A percentile compares a stretch with the other conserved stretches of the same genome.
Evolutionary conservation across 2,888 invertebrate genomes (phyloP).

Genomic region (Sinhomidia bicolor): DNA sequence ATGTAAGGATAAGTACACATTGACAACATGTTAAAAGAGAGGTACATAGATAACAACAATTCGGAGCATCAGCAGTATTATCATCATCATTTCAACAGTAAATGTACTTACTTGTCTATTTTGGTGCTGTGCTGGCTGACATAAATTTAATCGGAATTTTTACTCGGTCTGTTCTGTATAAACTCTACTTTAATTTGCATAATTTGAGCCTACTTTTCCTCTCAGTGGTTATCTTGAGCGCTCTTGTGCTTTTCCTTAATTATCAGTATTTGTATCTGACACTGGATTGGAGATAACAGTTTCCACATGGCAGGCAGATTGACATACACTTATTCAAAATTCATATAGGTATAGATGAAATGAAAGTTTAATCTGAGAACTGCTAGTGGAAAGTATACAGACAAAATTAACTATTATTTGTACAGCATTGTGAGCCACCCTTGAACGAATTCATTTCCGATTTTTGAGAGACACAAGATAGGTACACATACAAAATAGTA

Average conservation of each 20-base stretch:
- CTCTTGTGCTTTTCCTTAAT: background rate
- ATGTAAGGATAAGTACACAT: conserved; percentile 36
- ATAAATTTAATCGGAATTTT: conserved; percentile 41
- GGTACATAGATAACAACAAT: background rate
- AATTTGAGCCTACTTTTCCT: conserved; percentile 14
- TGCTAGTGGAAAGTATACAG: background rate
- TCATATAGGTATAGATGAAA: background rate
- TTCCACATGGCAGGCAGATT: conserved; percentile 15
- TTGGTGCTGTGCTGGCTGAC: conserved; percentile 7
- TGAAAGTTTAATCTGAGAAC: background rate
- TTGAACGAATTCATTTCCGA: conserved; percentile 73
- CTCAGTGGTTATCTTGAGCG: conserved; percentile 18
- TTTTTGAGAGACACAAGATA: conserved; percentile 58
- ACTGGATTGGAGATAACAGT: conserved; percentile 49
- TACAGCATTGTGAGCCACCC: conserved; percentile 39
- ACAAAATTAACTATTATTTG: background rate
- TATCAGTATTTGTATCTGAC: conserved; percentile 59
- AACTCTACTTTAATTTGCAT: conserved; percentile 9
- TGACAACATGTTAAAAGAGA: conserved; percentile 32
- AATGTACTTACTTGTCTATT: too few species aligned
- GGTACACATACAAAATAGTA: too few species aligned
- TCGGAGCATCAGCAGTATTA: conserved; percentile 34
- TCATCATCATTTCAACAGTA: too few species aligned
- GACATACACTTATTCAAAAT: background rate
- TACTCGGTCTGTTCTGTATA: background rate